Base-by-base conservation (phyloP, 2,113 vertebrate species). In the Bufo gargarizans region DNA sequence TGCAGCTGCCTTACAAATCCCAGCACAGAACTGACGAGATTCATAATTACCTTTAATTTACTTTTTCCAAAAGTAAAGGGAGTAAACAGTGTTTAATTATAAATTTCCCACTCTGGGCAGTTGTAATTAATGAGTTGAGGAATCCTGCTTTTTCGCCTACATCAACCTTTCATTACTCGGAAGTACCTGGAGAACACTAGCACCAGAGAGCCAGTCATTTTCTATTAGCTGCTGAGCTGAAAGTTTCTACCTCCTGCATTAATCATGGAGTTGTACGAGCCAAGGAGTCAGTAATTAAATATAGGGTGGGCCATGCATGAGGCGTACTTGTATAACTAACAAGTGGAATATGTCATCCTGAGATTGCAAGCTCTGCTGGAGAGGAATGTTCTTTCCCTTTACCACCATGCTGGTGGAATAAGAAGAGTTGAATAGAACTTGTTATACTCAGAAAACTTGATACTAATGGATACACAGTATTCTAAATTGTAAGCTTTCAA, bases 21-120 rank as follows among this genome's bases (percentile, higher is more conserved):
- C 84, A 86, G 90, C 91, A 91, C 90, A 90, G 91, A 91, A 89
- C 0, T 56, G 93, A 91, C 91, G 88, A 92, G 93, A 93, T 89
- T 91, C 86, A 88, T 59, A 91, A 95, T 94, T 93, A 92, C 92
- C 91, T 88, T 93, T 91, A 74, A 94, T 94, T 93, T 91, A 90
- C 92, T 92, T 88, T 87, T 43, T 91, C 91, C 91, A 86, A 90
- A 92, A 95, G 89, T 83, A 89, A 92, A 89, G 79, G 91, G 90
- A 92, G 90, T 87, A 93, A 95, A 94, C 93, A 91, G 91, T 94
- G 93, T 93, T 95, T 95, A 96, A 96, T 95, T 95, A 94, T 71
- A 90, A 93, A 94, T 93, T 94, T 94, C 93, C 93, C 92, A 93
- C 93, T 93, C 89, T 55, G 91, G 93, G 93, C 93, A 94, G 92